phyloP scores from a whole-genome alignment of 2,113 vertebrate genomes.

The Corydoras sp. region DNA sequence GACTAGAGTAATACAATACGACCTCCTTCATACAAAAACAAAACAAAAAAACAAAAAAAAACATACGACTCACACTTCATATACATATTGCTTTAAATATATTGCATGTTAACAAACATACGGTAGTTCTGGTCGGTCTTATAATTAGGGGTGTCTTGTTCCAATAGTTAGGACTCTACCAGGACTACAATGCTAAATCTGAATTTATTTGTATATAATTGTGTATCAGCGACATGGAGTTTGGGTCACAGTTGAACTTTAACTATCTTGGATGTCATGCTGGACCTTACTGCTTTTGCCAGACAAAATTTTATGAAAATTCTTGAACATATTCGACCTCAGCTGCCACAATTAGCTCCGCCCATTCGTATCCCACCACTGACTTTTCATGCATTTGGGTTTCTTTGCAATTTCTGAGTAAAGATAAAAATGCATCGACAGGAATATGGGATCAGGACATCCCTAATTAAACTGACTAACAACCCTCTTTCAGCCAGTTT shows the following conservation, averaged over 20 bases:
- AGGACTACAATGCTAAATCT: neutral
- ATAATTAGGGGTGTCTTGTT: conserved; percentile 3
- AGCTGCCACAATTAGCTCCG: too few relatives aligned
- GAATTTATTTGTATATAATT: too few relatives aligned
- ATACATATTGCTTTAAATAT: conserved; percentile 46
- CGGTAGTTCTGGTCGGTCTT: conserved; percentile 19
- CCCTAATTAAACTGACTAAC: neutral
- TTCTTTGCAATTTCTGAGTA: too few relatives aligned
- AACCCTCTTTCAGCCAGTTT: neutral
- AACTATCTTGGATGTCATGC: too few relatives aligned
- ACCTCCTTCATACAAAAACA: neutral
- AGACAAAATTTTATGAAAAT: too few relatives aligned
- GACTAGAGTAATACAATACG: neutral
- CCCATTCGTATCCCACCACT: too few relatives aligned
- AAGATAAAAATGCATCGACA: neutral
- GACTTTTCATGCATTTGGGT: too few relatives aligned
- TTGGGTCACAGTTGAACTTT: too few relatives aligned
- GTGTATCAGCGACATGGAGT: too few relatives aligned
- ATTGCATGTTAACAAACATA: conserved; percentile 37
- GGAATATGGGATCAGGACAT: neutral
- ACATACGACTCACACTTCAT: conserved; percentile 2
- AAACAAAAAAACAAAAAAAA: conserved; percentile 1
- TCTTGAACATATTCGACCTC: too few relatives aligned
- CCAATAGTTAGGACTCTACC: neutral
- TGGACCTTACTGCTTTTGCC: too few relatives aligned